Base-by-base conservation (phyloP, 2,888 invertebrate species). In the Thalpophila matura region DNA sequence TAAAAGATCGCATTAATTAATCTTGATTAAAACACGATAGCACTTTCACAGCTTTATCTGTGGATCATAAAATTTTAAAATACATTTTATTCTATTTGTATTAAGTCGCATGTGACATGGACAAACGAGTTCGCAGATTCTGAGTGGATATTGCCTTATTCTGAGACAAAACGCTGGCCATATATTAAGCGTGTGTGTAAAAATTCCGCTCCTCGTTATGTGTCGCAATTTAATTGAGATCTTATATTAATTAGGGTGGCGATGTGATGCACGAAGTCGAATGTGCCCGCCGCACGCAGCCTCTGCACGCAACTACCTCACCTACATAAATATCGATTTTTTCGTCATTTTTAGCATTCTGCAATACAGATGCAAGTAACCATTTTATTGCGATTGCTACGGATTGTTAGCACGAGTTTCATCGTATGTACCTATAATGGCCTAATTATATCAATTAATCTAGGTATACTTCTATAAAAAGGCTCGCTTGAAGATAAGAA, bases 201-300 rank as follows among this genome's bases (percentile, higher is more conserved):
- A 92, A 93, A 92, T 90, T 89, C 88, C 85, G 82, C 87, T 87
- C 85, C 89, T 91, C 91, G 89, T 91, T 93, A 92, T 92, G 90
- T 93, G 94, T 94, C 92, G 92, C 92, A 88, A 89, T 94, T 95
- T 95, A 95, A 95, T 95, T 95, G 95, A 95, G 95, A 95, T 94
- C 94, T 94, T 94, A 94, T 95, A 95, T 95, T 95, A 95, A 95
- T 95, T 95, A 94, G 94, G 89, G 91, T 89, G 91, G 85, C 88
- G 85, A 91, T 90, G 92, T 91, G 93, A 90, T 86, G 86, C 87
- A 86, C 83, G 86, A 84, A 84, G 82, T 87, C 87, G 90, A 93
- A 94, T 92, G 93, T 92, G 91, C 81, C 89, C 88, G 88, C 89
- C 93, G 87, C 94, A 95, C 94, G 95, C 94, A 94, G 88, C 83